phyloP scores from a whole-genome alignment of 2,113 vertebrate genomes.

The Pogona vitticeps region DNA sequence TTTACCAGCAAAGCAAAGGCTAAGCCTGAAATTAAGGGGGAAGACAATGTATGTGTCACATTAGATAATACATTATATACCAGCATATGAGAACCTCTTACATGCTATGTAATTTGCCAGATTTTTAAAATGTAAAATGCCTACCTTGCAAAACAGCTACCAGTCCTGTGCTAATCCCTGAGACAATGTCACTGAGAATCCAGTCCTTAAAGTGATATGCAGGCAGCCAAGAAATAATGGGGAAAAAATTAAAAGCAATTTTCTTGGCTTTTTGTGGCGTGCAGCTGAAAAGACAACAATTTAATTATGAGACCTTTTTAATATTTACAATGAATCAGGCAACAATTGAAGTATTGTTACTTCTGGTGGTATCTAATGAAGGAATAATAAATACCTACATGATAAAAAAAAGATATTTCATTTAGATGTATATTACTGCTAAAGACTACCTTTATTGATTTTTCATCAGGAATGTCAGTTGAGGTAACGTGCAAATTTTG shows the following conservation, averaged over 20 bases:
- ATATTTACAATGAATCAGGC: neutral
- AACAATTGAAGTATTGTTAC: neutral
- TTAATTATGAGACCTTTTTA: conserved; percentile 4
- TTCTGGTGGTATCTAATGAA: neutral
- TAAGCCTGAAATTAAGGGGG: conserved; percentile 79
- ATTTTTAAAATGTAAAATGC: neutral
- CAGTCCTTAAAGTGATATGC: conserved; percentile 87
- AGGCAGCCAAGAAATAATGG: conserved; percentile 87
- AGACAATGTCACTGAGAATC: conserved; percentile 89
- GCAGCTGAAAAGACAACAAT: conserved; percentile 79
- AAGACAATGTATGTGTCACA: neutral
- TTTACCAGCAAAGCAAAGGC: conserved; percentile 91
- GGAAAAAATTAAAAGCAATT: conserved; percentile 80
- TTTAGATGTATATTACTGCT: neutral
- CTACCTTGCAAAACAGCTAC: conserved; percentile 97
- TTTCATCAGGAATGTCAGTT: neutral
- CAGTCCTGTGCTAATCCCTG: conserved; percentile 92
- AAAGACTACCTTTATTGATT: neutral
- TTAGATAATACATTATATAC: neutral
- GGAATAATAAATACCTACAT: neutral
- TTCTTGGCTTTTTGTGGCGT: conserved; percentile 82
- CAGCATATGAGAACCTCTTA: neutral
- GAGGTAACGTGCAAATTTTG: neutral
- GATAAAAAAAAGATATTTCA: conserved; percentile 12
- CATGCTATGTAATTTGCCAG: neutral